Conservation (phyloP, 2,113 vertebrate species). For the Pseudonaja textilis region DNA sequence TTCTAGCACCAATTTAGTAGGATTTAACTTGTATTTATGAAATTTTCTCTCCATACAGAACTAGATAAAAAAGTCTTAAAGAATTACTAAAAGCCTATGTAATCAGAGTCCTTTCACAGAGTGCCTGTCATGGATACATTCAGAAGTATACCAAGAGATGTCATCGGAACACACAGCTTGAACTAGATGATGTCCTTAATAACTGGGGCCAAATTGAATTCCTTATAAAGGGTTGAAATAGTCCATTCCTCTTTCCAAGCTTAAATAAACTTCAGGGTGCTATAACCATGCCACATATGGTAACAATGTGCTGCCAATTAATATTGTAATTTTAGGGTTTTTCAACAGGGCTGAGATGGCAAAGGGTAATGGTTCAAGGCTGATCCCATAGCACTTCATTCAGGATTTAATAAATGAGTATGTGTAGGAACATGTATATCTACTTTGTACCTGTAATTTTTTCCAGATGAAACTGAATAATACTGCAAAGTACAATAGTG, state of each 20-base stretch:
- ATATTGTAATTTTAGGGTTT: constrained; percentile 63
- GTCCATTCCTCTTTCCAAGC: constrained; percentile 54
- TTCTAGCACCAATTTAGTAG: not conserved
- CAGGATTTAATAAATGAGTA: constrained; percentile 57
- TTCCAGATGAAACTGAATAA: constrained; percentile 56
- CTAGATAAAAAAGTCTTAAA: not conserved
- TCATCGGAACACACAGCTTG: constrained; percentile 21
- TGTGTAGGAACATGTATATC: constrained; percentile 56
- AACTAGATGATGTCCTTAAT: constrained; percentile 39
- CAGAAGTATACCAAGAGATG: not conserved
- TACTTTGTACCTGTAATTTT: constrained; percentile 62
- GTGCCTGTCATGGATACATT: not conserved
- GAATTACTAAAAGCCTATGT: not conserved
- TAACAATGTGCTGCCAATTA: constrained; percentile 68
- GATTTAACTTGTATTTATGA: not conserved
- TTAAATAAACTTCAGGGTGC: constrained; percentile 59
- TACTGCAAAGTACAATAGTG: not conserved
- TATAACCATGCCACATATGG: constrained; percentile 62
- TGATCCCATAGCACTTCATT: constrained; percentile 59
- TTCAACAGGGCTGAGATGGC: constrained; percentile 55
- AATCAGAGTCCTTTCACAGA: not conserved
- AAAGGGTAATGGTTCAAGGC: constrained; percentile 57
- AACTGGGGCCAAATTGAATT: constrained; percentile 43
- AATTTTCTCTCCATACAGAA: not conserved
- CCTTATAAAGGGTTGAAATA: constrained; percentile 56